phyloP scores from a whole-genome alignment of 2,113 vertebrate genomes.

The Oreotrochilus melanogaster region DNA sequence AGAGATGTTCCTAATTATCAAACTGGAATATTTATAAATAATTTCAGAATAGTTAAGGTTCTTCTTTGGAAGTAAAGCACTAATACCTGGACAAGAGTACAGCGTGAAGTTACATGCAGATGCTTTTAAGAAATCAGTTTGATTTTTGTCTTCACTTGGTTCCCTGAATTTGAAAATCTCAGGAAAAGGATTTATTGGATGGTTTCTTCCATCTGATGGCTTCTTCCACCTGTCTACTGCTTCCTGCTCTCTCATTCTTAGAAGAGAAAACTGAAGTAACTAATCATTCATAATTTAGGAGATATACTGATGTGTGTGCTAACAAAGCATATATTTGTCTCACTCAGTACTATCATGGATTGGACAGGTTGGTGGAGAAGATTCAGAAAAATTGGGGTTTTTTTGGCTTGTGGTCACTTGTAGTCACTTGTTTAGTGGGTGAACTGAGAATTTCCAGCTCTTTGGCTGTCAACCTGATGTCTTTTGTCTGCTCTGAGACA shows the following conservation, averaged over 20 bases:
- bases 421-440: conserved; percentile 1
- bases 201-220: not conserved
- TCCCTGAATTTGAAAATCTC: not conserved
- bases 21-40: not conserved
- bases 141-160: not conserved
- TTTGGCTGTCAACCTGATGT: conserved; percentile 11
- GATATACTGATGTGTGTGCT: not conserved
- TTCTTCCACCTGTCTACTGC: not conserved
- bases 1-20: not conserved
- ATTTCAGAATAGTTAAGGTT: not conserved
- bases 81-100: not conserved
- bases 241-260: not conserved
- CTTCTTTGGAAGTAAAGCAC: not conserved
- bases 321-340: not conserved
- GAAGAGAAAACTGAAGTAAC: not conserved
- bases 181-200: not conserved
- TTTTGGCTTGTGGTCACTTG: not conserved
- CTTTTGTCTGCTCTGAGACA: conserved; percentile 41
- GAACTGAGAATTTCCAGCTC: conserved; percentile 6
- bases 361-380: not conserved
- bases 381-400: not conserved
- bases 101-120: not conserved
- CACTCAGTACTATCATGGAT: not conserved
- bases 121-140: not conserved
- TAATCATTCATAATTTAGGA: not conserved